These are phyloP conservation scores for Brienomyrus brachyistius DNA, from an alignment of 2,113 vertebrate genomes.

Conservation along the genomic window DNA sequence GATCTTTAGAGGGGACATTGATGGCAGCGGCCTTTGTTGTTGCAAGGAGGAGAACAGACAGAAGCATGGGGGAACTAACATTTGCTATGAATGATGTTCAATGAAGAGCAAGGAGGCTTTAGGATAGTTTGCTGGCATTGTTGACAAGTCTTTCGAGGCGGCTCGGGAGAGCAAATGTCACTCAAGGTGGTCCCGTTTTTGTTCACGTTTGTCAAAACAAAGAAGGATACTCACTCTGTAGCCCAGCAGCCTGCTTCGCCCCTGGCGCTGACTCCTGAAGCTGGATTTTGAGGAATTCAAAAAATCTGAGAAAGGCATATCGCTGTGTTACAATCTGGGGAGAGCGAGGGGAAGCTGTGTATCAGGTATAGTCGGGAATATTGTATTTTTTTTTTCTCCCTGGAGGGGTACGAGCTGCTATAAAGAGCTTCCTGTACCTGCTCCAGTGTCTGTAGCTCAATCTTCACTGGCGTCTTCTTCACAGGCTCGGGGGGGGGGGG, in stretches of 20 bases:
- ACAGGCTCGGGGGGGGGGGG: background rate
- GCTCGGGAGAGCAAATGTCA: background rate
- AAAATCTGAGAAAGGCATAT: conserved; percentile 54
- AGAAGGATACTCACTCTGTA: conserved; percentile 49
- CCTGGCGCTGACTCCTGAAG: conserved; percentile 52
- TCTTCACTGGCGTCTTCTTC: conserved; percentile 53
- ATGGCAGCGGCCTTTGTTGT: background rate
- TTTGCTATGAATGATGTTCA: background rate
- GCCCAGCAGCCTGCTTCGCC: conserved; percentile 52
- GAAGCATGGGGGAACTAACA: background rate
- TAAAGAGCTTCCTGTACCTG: conserved; percentile 49
- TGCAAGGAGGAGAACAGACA: background rate
- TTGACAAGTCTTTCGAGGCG: background rate
- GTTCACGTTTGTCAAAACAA: conserved; percentile 56
- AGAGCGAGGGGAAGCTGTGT: conserved; percentile 25
- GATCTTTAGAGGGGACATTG: background rate
- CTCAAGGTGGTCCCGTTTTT: conserved; percentile 43
- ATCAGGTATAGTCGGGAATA: conserved; percentile 18
- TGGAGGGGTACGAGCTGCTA: background rate
- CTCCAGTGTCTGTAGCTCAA: conserved; percentile 54
- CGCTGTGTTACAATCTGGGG: conserved; percentile 43
- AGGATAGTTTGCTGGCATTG: background rate
- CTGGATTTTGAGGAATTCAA: conserved; percentile 59
- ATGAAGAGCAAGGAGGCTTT: background rate
- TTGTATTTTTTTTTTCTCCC: background rate